These are phyloP conservation scores for Heliconius himera DNA, from an alignment of 1,140 invertebrate species.

Conservation along the genomic window DNA sequence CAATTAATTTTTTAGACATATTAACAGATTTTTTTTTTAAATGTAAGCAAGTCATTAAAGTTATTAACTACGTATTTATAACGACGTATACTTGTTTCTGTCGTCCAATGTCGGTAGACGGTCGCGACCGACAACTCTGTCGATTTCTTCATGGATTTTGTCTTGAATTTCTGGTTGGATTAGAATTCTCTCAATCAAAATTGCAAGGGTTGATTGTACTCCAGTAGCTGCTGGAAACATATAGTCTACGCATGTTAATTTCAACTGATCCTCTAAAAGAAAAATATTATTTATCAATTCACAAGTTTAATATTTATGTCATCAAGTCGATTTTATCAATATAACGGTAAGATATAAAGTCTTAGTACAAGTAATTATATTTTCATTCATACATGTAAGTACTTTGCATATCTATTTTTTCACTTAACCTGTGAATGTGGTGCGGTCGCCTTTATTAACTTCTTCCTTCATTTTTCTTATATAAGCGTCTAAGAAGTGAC, in stretches of 20 bases:
- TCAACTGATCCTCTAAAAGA: conserved; percentile 82
- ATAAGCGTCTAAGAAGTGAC: conserved; percentile 81
- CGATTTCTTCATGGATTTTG: conserved; percentile 86
- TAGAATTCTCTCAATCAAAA: conserved; percentile 84
- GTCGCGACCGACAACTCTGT: conserved; percentile 85
- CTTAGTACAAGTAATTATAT: neutral
- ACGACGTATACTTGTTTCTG: conserved; percentile 73
- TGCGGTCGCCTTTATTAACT: conserved; percentile 45
- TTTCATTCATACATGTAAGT: neutral
- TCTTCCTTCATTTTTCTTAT: conserved; percentile 78
- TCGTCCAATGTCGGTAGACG: conserved; percentile 85
- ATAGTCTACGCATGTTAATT: conserved; percentile 82
- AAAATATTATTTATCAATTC: neutral
- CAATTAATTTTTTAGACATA: too few species aligned
- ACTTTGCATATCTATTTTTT: neutral
- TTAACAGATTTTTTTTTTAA: too few species aligned
- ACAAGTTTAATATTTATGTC: neutral
- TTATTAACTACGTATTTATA: neutral
- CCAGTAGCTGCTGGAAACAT: conserved; percentile 82
- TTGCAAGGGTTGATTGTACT: conserved; percentile 68
- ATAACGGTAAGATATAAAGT: too few species aligned
- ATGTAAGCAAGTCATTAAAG: too few species aligned
- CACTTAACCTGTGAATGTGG: conserved; percentile 64
- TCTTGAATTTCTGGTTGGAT: conserved; percentile 85
- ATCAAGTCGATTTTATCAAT: too few species aligned